Conservation (phyloP, 2,888 invertebrate species). For the Coelinius sp. region DNA sequence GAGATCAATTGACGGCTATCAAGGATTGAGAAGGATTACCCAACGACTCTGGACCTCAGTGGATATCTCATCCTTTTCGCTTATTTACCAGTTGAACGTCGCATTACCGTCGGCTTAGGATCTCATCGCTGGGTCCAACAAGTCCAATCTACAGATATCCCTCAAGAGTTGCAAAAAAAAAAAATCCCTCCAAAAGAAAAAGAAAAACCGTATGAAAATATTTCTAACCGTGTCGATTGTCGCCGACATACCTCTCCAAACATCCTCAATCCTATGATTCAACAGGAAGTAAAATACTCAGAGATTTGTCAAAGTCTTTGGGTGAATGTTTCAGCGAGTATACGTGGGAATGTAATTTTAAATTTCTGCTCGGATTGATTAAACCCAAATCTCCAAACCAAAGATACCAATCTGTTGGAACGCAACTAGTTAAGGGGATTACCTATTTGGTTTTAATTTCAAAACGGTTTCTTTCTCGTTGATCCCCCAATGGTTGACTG, state of each 20-base stretch:
- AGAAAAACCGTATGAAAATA: background rate
- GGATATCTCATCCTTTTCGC: slow-evolving; percentile 42
- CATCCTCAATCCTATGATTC: slow-evolving; percentile 17
- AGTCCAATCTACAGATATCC: slow-evolving; percentile 37
- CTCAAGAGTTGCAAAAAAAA: background rate
- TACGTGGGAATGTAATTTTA: slow-evolving; percentile 27
- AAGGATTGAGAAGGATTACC: slow-evolving; percentile 41
- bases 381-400: background rate
- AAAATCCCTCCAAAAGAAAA: background rate
- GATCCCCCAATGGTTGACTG: slow-evolving; percentile 15
- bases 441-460: slow-evolving; percentile 26
- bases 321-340: no score
- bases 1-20: slow-evolving; percentile 42
- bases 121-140: slow-evolving; percentile 48
- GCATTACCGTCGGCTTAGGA: slow-evolving; percentile 59
- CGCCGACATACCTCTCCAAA: slow-evolving; percentile 22
- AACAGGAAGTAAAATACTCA: slow-evolving; percentile 16
- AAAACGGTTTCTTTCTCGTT: slow-evolving; percentile 19
- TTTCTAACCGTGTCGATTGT: slow-evolving; percentile 6
- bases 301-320: background rate
- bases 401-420: slow-evolving; percentile 23
- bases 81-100: slow-evolving; percentile 58
- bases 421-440: slow-evolving; percentile 34
- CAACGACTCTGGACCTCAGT: slow-evolving; percentile 24
- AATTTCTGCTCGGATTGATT: slow-evolving; percentile 29